These are phyloP conservation scores for Yasuhikotakia modesta DNA, from an alignment of 2,797 vertebrate species.

Conservation along the genomic window DNA sequence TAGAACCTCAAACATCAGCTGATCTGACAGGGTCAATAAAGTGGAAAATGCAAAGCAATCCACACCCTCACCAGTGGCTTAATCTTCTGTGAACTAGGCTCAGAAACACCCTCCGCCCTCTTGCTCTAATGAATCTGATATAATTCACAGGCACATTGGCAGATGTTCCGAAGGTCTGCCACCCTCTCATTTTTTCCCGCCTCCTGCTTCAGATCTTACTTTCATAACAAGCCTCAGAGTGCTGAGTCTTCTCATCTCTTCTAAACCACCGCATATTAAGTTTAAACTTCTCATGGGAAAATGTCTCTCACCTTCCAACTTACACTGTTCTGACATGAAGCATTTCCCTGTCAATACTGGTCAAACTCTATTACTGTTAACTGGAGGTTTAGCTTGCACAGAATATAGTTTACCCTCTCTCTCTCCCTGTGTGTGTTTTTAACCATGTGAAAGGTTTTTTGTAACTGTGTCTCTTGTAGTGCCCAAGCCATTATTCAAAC, in stretches of 20 bases:
- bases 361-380: neutral
- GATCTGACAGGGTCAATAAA: slow-evolving; percentile 37
- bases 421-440: neutral
- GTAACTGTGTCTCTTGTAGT: slow-evolving; percentile 35
- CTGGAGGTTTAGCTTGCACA: neutral
- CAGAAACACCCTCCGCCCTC: slow-evolving; percentile 39
- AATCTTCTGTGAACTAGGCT: slow-evolving; percentile 38
- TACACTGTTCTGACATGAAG: neutral
- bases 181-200: slow-evolving; percentile 40
- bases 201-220: slow-evolving; percentile 41
- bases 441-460: slow-evolving; percentile 21
- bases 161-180: slow-evolving; percentile 45
- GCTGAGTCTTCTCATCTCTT: slow-evolving; percentile 20
- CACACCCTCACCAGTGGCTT: slow-evolving; percentile 13
- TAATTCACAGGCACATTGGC: slow-evolving; percentile 49
- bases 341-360: slow-evolving; percentile 4
- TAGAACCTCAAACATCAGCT: slow-evolving; percentile 22
- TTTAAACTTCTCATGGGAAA: slow-evolving; percentile 44
- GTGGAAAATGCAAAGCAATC: slow-evolving; percentile 49
- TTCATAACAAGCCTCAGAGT: slow-evolving; percentile 28
- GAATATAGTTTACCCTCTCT: neutral
- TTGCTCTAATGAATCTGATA: slow-evolving; percentile 52
- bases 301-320: slow-evolving; percentile 28
- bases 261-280: slow-evolving; percentile 13
- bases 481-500: slow-evolving; percentile 51